Base-by-base conservation (phyloP, 1,140 invertebrate species). In the Chironomus tepperi region DNA sequence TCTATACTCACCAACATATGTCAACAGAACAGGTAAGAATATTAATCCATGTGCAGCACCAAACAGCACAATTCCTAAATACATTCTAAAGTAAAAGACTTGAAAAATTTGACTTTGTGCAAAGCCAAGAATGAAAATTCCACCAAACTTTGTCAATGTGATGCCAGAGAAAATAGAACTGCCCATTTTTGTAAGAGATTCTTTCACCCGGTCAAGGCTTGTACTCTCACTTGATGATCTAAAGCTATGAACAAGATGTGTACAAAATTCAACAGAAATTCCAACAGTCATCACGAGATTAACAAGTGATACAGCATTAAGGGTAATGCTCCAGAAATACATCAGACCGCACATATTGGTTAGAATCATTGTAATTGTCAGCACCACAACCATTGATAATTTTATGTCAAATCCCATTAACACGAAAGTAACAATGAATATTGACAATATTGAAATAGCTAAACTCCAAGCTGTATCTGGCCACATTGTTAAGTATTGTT, bases 41-140 rank as follows among this genome's bases (percentile, higher is more conserved):
- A 99, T 90, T 73, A 99, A 88, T 42, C 97, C 97, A 84, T 98
- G 97, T 3, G 93, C 88, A n/a, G 96, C 96, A 47, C 97, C 97
- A 82, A 96, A 93, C 65, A 98, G 77, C 43, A 99, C 96, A 78
- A 99, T 98, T 73, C 94, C 93, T 78, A 98, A 84, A 83, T 98
- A 99, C 97, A 99, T 99, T 77, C 96, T 89, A 85, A 98, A 99
- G 86, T 98, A 98, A 84, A 97, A 99, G 78, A 98, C 93, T 86
- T 92, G 87, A 84, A 99, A 99, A 73, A 99, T 95, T 86, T 98
- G 96, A 77, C 94, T 97, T 81, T 98, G 96, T 0, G 97, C 95
- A 83, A 98, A 98, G 7, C 90, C 95, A 73, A 99, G 84, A 42
- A 99, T 93, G 74, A 97, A 87, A 79, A 99, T 97, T 70, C 97